Base-by-base conservation (phyloP, 2,113 vertebrate genomes). In the Hippocampus abdominalis region DNA sequence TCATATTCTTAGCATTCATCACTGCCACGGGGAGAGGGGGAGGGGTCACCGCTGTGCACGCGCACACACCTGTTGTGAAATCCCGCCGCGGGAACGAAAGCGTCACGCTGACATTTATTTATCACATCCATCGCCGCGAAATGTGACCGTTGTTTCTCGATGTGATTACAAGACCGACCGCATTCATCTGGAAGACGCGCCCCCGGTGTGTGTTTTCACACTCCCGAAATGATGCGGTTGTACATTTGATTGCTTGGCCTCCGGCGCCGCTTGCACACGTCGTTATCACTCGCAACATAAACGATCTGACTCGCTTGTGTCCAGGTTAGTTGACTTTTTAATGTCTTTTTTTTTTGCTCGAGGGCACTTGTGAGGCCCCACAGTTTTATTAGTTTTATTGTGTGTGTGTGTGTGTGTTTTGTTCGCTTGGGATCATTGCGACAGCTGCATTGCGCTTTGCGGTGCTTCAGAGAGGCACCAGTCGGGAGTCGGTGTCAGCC, bases 401-500 rank as follows among this genome's bases (percentile, higher is more conserved):
- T 66, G 56, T 46, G 1, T 62, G 13, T 15, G 10, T 44, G 10
- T 44, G 32, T 36, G 4, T 32, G 12, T 25, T 42, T 15, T 27
- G 39, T 15, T 66, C 59, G 18, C 16, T 3, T 9, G 70, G 62
- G 64, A 53, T 69, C 72, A 63, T 44, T 32, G 63, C 40, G 63
- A 78, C 89, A 86, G 86, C 86, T 89, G 85, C n/a, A 0, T 18
- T 77, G 40, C 74, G 66, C 64, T 74, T 66, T 27, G 61, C 29
- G 62, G 1, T 10, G 57, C 46, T 44, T 73, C 15, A 65, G 46
- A 65, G 46, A 49, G 60, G 10, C 53, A 5, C 56, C 53, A 69
- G 73, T 76, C 25, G 20, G 74, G 86, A 72, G 42, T 66, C 46
- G 4, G 70, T 72, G 75, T 78, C 79, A 71, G 70, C 73, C 51